Evolutionary conservation across 2,888 invertebrate species (phyloP), one percentile per base, ranked within the genome.

Genomic region (Phengaris arion): DNA sequence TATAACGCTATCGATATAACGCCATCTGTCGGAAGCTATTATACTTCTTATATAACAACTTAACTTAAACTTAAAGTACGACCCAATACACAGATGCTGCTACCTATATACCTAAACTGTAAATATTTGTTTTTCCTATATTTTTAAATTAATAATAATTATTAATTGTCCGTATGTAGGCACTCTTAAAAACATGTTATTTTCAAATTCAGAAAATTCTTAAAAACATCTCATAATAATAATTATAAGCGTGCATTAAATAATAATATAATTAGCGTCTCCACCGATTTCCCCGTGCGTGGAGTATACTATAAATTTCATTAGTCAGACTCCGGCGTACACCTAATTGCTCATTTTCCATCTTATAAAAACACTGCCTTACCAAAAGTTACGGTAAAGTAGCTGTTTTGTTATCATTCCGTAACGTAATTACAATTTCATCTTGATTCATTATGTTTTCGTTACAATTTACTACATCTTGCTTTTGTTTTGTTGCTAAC

Each of bases 221-320:
- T 22, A 22, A 35, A 3, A 35, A 35, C 4, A 35, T 2, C 3
- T 35, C 2, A 35, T 35, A 0, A 15, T 15, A 7, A 7, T 57
- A 15, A 57, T 57, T 57, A 57, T 57, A 57, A 57, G 3, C 8
- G 10, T 59, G 22, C 22, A 8, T 22, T 22, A 59, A 59, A 59
- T 10, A 22, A 22, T 22, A 13, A 35, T 22, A 22, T 22, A 45
- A 52, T 52, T 54, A 48, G 70, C 72, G 22, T 78, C 87, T 90
- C 91, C 77, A 86, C 72, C 46, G 76, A 74, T 76, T 79, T 80
- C 81, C 68, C 78, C 84, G 84, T 86, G 83, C 87, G 85, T 86
- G 86, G 83, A 85, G 86, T 88, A 90, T 92, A 90, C 89, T 90
- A 90, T 92, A 92, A 93, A 93, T 93, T 93, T 92, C 90, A 92